Evolutionary conservation across 1,140 invertebrate species (phyloP), one percentile per base, ranked within the genome.

Genomic region (Aethina tumida): DNA sequence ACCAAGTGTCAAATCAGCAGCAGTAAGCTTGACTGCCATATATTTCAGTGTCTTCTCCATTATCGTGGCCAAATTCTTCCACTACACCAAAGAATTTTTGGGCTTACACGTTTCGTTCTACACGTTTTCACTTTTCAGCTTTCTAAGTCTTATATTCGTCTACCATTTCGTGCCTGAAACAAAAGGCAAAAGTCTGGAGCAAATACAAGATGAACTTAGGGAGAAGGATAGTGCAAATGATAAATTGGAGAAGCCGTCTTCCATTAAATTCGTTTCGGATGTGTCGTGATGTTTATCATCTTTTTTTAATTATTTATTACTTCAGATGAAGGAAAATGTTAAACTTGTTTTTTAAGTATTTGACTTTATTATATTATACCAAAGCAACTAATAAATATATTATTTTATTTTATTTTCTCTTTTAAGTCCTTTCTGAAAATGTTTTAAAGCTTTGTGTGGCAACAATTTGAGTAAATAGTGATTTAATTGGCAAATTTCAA

Each of bases 161-260:
- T 61, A 75, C 10, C 58, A 70, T 4, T 68, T 70, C 25, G 64
- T 88, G 10, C 82, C 84, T 0, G 86, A 91, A 63, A 91, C 85
- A 0, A 89, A 87, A 62, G 81, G 81, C 7, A 84, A 80, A 55
- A 75, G 77, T 0, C 71, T 87, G 24, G 74, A 77, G 38, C 53
- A 59, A 35, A 60, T 60, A 28, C 58, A 60, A 25, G 26, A 42
- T n/a, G 17, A 41, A 30, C 33, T 53, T 22, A 49, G 43, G 24
- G 35, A 28, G 2, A 39, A 18, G 24, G 9, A n/a, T 7, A 12
- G 2, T 12, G n/a, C 15, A 13, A 18, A 13, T 22, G 25, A 19
- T n/a, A 16, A 33, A 33, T 14, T 18, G 9, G 10, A 33, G n/a
- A 19, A 9, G n/a, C n/a, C n/a, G n/a, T n/a, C n/a, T n/a, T n/a